Base-by-base conservation (phyloP, 2,113 vertebrate species). In the Alectura lathami region DNA sequence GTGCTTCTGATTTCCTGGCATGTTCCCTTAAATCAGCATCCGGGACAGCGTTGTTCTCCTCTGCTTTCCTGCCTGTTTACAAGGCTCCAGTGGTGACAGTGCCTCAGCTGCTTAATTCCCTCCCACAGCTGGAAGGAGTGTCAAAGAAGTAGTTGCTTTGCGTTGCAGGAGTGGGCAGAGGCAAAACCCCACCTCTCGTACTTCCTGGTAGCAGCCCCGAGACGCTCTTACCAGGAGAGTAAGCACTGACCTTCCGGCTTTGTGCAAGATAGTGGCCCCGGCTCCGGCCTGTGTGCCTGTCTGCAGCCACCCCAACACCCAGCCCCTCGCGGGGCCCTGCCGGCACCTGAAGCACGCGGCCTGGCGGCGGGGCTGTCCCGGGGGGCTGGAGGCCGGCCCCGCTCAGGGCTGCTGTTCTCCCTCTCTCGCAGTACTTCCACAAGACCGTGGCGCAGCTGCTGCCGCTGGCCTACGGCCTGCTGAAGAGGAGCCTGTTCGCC, bases 381-480 rank as follows among this genome's bases (percentile, higher is more conserved):
- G n/a, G n/a, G n/a, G n/a, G n/a, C n/a, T n/a, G n/a, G n/a, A n/a
- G n/a, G n/a, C 27, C 26, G 51, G 27, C 18, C 8, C 29, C 5
- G 4, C 32, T 2, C 1, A 9, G 38, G 18, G 8, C 4, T 0
- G 13, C 17, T 66, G 20, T 66, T 8, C 17, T 27, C 56, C 79
- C 26, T 93, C 21, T 6, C 90, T 94, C 54, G 42, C 94, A 99
- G 99, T 99, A 99, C 96, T 99, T 99, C 97, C 98, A 99, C 97
- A 99, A 99, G 97, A 98, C 98, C n/a, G 97, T 99, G 86, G 98
- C 98, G 26, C 99, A 99, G 85, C 98, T 99, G 75, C 98, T 99
- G 93, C 98, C 99, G 11, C 98, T 99, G 97, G 99, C 99, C 2
- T 99, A 99, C 97, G 98, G 83, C n/a, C 97, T 99, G 75, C 96